Percentiles rank a stretch among this genome's conserved stretches.
Evolutionary conservation across 2,113 vertebrate species (phyloP).

Genomic region (Nanorana parkeri): DNA sequence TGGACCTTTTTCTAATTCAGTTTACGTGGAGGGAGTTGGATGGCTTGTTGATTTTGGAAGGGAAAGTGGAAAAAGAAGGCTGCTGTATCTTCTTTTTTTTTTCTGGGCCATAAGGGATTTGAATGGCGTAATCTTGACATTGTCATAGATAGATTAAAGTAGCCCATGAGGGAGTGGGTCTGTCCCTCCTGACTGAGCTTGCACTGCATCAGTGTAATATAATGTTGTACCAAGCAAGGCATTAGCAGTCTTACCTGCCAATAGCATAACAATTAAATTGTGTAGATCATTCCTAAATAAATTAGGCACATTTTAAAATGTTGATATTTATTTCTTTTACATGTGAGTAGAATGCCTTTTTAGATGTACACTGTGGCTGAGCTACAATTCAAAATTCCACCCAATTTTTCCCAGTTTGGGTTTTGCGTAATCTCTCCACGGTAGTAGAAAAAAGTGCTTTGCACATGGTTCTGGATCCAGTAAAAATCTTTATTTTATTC

Average conservation of each 20-base stretch:
- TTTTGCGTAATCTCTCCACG: too few species aligned
- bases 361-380: too few species aligned
- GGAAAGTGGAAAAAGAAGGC: conserved; percentile 46
- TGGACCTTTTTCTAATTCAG: conserved; percentile 33
- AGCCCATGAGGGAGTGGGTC: background rate
- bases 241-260: background rate
- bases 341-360: too few species aligned
- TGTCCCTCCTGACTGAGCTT: background rate
- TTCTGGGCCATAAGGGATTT: background rate
- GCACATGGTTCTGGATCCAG: too few species aligned
- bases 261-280: too few species aligned
- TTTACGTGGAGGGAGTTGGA: conserved; percentile 26
- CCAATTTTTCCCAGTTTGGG: too few species aligned
- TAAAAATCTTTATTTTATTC: too few species aligned
- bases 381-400: too few species aligned
- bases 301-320: too few species aligned
- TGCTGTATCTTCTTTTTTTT: background rate
- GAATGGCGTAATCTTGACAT: background rate
- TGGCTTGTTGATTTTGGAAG: conserved; percentile 47
- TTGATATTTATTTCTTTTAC: too few species aligned
- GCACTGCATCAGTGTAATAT: background rate
- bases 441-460: too few species aligned
- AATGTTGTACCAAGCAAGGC: background rate
- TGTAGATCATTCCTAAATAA: too few species aligned
- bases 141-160: background rate